Evolutionary conservation across 1,140 invertebrate genomes (phyloP).

Genomic region (Coenobita brevimanus): DNA sequence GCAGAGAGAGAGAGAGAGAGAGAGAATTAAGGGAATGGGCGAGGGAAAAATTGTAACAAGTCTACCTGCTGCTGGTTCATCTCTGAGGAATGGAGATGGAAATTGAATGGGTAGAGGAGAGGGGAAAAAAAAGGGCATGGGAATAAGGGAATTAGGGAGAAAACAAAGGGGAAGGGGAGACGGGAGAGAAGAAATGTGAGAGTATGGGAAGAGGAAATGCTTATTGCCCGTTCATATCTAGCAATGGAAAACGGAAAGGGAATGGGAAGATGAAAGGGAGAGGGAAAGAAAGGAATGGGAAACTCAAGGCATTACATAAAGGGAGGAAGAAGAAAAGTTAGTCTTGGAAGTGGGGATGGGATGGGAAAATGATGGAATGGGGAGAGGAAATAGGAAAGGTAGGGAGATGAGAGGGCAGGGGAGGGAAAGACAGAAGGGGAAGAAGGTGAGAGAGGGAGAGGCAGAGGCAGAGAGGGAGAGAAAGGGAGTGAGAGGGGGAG

Average conservation of each 20-base stretch:
- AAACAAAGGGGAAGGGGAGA: too few relatives aligned
- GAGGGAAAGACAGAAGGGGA: neutral
- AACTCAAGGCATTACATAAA: too few relatives aligned
- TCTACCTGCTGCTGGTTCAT: too few relatives aligned
- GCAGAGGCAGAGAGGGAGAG: neutral
- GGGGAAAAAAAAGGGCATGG: too few relatives aligned
- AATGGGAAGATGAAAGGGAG: neutral
- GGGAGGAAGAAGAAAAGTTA: neutral
- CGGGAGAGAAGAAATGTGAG: too few relatives aligned
- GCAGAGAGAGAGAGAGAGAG: neutral
- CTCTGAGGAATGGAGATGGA: too few relatives aligned
- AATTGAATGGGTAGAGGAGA: too few relatives aligned
- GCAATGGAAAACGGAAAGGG: neutral
- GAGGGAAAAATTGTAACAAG: too few relatives aligned
- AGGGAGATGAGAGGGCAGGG: neutral
- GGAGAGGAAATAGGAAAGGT: neutral
- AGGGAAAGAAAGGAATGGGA: neutral
- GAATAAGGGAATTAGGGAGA: too few relatives aligned
- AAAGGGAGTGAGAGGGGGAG: neutral
- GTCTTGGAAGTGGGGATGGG: neutral
- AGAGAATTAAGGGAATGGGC: neutral
- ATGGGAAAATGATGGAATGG: neutral
- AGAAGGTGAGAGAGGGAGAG: slow-evolving; percentile 10
- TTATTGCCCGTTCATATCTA: too few relatives aligned
- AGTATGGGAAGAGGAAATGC: too few relatives aligned